Conservation (phyloP, 2,113 vertebrate genomes). For the Lepidothrix coronata region DNA sequence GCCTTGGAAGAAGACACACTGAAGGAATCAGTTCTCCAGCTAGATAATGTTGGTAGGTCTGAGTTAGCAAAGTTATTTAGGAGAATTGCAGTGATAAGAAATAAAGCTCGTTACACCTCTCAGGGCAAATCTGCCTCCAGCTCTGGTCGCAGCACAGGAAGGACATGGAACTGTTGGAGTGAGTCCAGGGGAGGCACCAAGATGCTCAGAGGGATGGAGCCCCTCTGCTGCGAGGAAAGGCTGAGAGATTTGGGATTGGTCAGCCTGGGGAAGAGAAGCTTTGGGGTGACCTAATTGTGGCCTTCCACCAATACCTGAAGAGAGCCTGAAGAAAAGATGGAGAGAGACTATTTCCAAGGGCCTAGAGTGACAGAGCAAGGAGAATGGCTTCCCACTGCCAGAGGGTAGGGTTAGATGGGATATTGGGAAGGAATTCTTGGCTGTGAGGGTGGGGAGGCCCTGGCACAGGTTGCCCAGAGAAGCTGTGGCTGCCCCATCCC, state of each 20-base stretch:
- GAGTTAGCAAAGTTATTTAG: background rate
- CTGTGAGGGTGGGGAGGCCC: background rate
- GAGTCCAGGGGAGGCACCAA: background rate
- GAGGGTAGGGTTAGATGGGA: fast-evolving
- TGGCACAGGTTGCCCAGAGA: background rate
- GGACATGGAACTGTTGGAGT: background rate
- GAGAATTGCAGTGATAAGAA: background rate
- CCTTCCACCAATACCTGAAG: background rate
- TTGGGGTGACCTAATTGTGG: fast-evolving
- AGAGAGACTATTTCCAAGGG: background rate
- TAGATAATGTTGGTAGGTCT: fast-evolving
- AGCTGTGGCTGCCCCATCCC: background rate
- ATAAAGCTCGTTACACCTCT: background rate
- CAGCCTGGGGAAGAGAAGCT: background rate
- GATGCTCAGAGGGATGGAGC: background rate
- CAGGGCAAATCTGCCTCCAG: background rate
- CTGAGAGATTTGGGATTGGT: background rate
- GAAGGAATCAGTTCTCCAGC: fast-evolving
- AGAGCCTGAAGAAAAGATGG: fast-evolving
- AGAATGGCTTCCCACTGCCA: background rate
- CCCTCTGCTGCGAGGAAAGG: background rate
- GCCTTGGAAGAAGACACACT: background rate
- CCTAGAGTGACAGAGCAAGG: background rate
- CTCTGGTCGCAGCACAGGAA: background rate
- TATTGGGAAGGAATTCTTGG: fast-evolving